Percentiles rank a stretch among this genome's conserved stretches.
Conservation (phyloP, 1,140 invertebrate genomes). For the Hirudo medicinalis region DNA sequence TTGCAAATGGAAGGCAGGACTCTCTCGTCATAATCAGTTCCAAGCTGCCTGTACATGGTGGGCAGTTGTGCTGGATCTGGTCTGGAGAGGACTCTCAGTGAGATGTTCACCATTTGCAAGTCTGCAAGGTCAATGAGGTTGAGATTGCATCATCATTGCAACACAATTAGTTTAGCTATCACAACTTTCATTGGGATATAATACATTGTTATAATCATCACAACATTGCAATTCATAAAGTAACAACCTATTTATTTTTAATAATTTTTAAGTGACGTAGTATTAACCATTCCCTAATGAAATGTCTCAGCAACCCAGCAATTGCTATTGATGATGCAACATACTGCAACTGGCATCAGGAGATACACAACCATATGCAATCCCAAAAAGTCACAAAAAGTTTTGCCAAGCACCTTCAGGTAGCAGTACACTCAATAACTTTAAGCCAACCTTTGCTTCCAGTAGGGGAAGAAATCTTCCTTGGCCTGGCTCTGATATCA, state of each 20-base stretch:
- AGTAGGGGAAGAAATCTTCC: slow-evolving; percentile 91
- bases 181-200: not conserved
- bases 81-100: slow-evolving; percentile 80
- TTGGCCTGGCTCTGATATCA: slow-evolving; percentile 86
- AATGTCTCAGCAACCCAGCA: no score
- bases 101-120: slow-evolving; percentile 99
- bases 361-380: no score
- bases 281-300: no score
- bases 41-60: slow-evolving; percentile 70
- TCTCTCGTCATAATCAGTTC: slow-evolving; percentile 51
- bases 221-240: not conserved
- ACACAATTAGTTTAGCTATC: not conserved
- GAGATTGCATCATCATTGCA: no score
- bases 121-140: slow-evolving; percentile 45
- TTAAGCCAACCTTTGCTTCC: slow-evolving; percentile 63
- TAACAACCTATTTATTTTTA: not conserved
- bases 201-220: not conserved
- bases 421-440: not conserved
- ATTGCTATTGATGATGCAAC: no score
- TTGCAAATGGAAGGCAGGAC: slow-evolving; percentile 92
- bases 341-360: no score
- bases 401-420: no score
- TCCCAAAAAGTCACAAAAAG: no score
- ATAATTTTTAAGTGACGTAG: no score
- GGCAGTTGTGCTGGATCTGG: slow-evolving; percentile 71